These are phyloP conservation scores for Megaleporinus macrocephalus DNA, from an alignment of 2,113 vertebrate species.

Conservation along the genomic window DNA sequence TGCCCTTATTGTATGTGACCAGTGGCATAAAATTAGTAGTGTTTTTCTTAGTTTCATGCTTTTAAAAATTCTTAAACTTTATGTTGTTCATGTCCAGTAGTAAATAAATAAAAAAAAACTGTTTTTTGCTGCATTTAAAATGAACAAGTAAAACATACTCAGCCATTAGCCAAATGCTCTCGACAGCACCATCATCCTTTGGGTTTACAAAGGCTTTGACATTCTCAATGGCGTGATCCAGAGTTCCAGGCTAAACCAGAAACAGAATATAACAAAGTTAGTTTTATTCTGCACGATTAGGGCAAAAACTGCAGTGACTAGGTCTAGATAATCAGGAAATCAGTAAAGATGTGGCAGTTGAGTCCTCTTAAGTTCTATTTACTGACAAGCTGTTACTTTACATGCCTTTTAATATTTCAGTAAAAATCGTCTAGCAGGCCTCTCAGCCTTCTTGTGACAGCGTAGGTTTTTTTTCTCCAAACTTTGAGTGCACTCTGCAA, in stretches of 20 bases:
- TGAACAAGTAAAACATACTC: constrained; percentile 73
- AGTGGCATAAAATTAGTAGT: too few species aligned
- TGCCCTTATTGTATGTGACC: too few species aligned
- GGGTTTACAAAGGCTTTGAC: constrained; percentile 66
- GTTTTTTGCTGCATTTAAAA: background rate
- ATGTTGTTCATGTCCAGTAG: too few species aligned
- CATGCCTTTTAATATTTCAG: constrained; percentile 13
- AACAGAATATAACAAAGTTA: constrained; percentile 11
- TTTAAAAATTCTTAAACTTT: too few species aligned
- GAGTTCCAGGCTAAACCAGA: constrained; percentile 74
- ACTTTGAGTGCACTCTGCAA: background rate
- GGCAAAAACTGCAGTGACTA: background rate
- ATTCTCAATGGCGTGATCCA: constrained; percentile 82
- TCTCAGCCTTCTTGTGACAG: background rate
- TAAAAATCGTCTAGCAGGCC: background rate
- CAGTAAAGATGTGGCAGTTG: background rate
- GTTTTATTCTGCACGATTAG: background rate
- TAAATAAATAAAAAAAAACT: too few species aligned
- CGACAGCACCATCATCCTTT: constrained; percentile 72
- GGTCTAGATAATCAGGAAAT: background rate
- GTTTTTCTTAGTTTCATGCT: too few species aligned
- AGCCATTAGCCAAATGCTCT: constrained; percentile 80
- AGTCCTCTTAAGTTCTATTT: background rate
- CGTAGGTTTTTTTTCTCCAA: background rate
- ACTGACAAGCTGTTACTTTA: background rate